Evolutionary conservation across 2,888 invertebrate species (phyloP), one percentile per base, ranked within the genome.

Genomic region (Gibbula magus): DNA sequence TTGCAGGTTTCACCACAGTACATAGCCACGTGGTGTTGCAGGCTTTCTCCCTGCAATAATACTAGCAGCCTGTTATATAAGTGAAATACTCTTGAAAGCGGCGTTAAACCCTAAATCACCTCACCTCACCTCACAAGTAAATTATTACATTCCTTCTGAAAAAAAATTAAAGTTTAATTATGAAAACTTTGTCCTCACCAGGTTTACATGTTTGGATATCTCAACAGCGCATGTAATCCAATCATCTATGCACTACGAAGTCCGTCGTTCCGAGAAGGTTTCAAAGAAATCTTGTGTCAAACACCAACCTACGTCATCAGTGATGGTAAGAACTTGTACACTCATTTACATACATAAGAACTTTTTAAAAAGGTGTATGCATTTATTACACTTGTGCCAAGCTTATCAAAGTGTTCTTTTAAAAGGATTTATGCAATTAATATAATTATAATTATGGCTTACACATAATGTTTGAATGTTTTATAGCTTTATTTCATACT

Each of bases 211-310:
- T 90, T 88, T 79, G 88, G 89, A 78, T 93, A 93, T 82, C 85
- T 93, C 87, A 93, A 93, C 84, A 92, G 91, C 56, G 93, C 93
- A 18, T 92, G 92, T 84, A 93, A 93, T 79, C 93, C 93, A 0
- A 91, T 93, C 66, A 93, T 93, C 78, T 93, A 93, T 80, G 93
- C 93, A 0, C 90, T 93, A 84, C 84, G 93, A 45, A 90, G 89
- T 75, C 88, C 88, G 1, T 89, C 91, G 0, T 91, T 91, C 83
- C 84, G 90, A 18, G 88, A 90, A 78, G 91, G 91, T 7, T 91
- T 90, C 83, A 89, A 89, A 75, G 89, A 90, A 76, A 90, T 91
- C 8, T 82, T 90, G 5, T 91, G 91, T 66, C 89, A 88, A 80
- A 86, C 88, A 18, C 86, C 88, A 3, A 85, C 85, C n/a, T 88